Conservation (phyloP, 2,888 invertebrate species). For the Melolontha melolontha region DNA sequence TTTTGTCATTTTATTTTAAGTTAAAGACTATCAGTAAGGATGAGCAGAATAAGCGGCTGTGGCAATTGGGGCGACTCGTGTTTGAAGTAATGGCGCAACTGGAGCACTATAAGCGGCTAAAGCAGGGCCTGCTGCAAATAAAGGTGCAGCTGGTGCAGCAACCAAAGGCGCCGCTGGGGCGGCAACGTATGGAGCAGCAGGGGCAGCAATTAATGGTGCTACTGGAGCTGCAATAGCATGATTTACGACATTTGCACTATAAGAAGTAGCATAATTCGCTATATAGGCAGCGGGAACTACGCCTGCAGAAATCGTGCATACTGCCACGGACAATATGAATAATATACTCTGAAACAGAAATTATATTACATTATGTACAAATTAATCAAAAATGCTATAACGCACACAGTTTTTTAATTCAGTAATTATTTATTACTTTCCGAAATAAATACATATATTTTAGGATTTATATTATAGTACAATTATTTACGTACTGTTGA, state of each 20-base stretch:
- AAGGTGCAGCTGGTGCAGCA: conserved; percentile 50
- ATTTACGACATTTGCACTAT: conserved; percentile 80
- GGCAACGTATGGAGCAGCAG: conserved; percentile 49
- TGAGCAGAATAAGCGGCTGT: conserved; percentile 36
- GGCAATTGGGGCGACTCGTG: conserved; percentile 24
- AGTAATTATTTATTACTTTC: too few relatives aligned
- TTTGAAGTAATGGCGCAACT: conserved; percentile 14
- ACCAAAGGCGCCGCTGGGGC: conserved; percentile 57
- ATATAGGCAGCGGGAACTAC: conserved; percentile 70
- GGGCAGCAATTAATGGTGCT: conserved; percentile 57
- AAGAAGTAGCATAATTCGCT: conserved; percentile 81
- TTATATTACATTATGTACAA: not conserved
- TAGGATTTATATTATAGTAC: not conserved
- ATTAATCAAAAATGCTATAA: not conserved
- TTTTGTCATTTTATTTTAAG: not conserved
- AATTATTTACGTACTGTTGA: conserved; percentile 28
- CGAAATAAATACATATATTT: not conserved
- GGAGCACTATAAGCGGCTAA: conserved; percentile 49
- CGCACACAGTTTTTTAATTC: too few relatives aligned
- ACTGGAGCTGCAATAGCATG: conserved; percentile 79
- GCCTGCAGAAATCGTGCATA: conserved; percentile 57
- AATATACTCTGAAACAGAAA: conserved; percentile 37
- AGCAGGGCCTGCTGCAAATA: conserved; percentile 46
- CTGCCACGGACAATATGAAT: conserved; percentile 40
- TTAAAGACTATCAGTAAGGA: conserved; percentile 29